Evolutionary conservation across 2,888 invertebrate species (phyloP), one percentile per base, ranked within the genome.

Genomic region (Urechis unicinctus): DNA sequence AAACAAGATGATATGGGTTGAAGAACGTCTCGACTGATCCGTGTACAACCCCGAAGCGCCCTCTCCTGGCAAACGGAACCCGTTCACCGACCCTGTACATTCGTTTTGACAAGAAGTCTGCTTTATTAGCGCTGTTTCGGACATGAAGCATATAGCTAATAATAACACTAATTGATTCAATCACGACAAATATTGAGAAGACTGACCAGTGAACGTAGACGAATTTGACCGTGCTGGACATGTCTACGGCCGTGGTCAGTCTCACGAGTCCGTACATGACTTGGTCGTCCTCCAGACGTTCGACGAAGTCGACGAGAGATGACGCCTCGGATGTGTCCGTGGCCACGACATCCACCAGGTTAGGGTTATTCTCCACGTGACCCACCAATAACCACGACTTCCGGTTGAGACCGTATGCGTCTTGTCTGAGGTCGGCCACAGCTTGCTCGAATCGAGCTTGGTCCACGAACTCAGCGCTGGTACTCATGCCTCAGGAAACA

Each of bases 221-320:
- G 68, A 75, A 76, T 60, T 74, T 74, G 53, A 73, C 68, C 13
- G 74, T 74, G 9, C 60, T 70, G 17, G 74, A 72, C 73, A 75
- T 69, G 57, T 76, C 76, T 61, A 72, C 68, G 4, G 70, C 67
- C 24, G 68, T 69, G 47, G 68, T 65, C 49, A 74, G 68, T 59
- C 75, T 65, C 21, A 73, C 66, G 42, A 76, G 57, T 6, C 66
- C 67, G 56, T 75, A 75, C 69, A 72, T 65, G 41, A 71, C 69
- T 44, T 64, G 60, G 36, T 64, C 63, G 44, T 62, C 61, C 25
- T 50, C 22, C 36, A 65, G 45, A 5, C 41, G 24, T 17, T 28
- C 21, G 9, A 44, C 26, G 22, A 64, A 55, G n/a, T 55, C 61
- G 13, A 59, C 62, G n/a, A 65, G 26, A 2, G 52, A 47, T 13